Evolutionary conservation across 2,797 vertebrate species (phyloP), one percentile per base, ranked within the genome.

Genomic region (Paratrypauchen microcephalus): DNA sequence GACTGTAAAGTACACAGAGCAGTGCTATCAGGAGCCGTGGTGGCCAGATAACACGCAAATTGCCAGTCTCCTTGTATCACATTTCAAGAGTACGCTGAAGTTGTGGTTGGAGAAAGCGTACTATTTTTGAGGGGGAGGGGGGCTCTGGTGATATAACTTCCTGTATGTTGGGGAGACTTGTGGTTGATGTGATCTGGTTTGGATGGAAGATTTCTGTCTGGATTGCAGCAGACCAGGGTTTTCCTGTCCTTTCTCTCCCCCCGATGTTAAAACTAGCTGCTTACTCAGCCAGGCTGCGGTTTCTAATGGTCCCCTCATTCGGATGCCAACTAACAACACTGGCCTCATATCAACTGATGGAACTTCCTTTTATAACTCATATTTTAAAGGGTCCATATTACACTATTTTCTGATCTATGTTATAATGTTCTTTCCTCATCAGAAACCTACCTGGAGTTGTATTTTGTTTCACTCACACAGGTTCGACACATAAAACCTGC

Each of bases 161-260:
- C 83, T 86, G 82, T 83, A 80, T 83, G 85, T 89, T 89, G 85
- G 85, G 82, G 72, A 82, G 79, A 76, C 68, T 85, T 89, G 91
- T 86, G 91, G 89, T 91, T 81, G 76, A 66, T 92, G 77, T 92
- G 89, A 91, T 92, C 88, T 90, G 88, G 85, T 85, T 83, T 84
- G 56, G 80, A 84, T 84, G 87, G 89, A 90, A 90, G 79, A 70
- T 21, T 85, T 89, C 74, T 87, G 86, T 89, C 89, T 88, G 86
- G 79, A 89, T 87, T 71, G 28, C 79, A 84, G 83, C 77, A 73
- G 84, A 76, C 78, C 81, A 78, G 0, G 66, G 69, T 76, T 84
- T 90, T 90, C 86, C 82, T 76, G 78, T 75, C 60, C 77, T 73
- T 83, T 70, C 58, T 64, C 68, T 83, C 73, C 77, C 77, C 39